These are phyloP conservation scores for Aldabrachelys gigantea DNA, from an alignment of 2,113 vertebrate species.

Conservation along the genomic window DNA sequence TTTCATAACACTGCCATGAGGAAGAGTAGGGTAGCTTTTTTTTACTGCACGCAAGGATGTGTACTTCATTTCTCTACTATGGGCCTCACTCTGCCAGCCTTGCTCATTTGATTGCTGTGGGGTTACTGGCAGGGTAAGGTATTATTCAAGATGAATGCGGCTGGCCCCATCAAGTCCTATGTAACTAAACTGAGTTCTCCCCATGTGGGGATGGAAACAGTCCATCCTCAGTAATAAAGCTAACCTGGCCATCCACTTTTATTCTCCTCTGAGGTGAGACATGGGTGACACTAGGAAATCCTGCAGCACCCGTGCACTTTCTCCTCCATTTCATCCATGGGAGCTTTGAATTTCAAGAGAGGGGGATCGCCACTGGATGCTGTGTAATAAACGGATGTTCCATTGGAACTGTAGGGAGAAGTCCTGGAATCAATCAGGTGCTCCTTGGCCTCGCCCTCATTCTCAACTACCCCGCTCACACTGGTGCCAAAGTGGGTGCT, in stretches of 20 bases:
- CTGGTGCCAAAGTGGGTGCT: constrained; percentile 89
- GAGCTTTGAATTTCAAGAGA: constrained; percentile 93
- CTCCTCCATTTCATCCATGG: constrained; percentile 90
- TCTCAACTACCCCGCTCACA: constrained; percentile 75
- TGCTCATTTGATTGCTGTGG: constrained; percentile 22
- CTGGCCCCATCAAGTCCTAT: constrained; percentile 20
- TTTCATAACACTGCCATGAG: background rate
- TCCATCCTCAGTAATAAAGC: background rate
- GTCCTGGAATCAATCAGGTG: constrained; percentile 84
- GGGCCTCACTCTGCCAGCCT: constrained; percentile 28
- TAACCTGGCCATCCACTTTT: constrained; percentile 18
- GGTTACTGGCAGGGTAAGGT: constrained; percentile 48
- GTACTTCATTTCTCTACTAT: background rate
- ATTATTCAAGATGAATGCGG: constrained; percentile 7
- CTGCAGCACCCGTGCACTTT: constrained; percentile 91
- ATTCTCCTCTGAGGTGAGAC: background rate
- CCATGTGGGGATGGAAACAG: constrained; percentile 37
- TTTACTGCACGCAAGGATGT: background rate
- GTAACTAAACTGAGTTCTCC: constrained; percentile 1
- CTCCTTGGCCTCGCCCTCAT: constrained; percentile 83
- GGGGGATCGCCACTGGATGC: constrained; percentile 94
- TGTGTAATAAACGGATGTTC: constrained; percentile 91
- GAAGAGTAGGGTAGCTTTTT: background rate
- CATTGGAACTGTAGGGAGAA: constrained; percentile 92
- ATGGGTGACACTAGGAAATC: constrained; percentile 83